These are phyloP conservation scores for Uromys caudimaculatus DNA, from an alignment of 2,797 vertebrate genomes.

Conservation along the genomic window DNA sequence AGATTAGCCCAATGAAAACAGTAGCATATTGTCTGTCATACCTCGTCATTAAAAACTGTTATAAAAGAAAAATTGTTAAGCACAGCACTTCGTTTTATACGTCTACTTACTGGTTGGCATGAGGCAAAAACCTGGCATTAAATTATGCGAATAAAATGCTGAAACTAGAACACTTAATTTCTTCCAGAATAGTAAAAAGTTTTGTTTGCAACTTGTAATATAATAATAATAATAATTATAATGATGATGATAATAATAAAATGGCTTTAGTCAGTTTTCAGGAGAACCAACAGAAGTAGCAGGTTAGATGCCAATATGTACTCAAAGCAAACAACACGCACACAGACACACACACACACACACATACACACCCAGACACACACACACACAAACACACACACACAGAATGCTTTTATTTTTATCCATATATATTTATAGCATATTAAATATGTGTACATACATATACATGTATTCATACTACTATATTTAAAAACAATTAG, in stretches of 20 bases:
- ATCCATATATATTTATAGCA: too few relatives aligned
- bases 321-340: background rate
- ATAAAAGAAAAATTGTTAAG: background rate
- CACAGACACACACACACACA: too few relatives aligned
- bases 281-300: background rate
- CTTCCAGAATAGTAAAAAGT: background rate
- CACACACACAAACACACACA: too few relatives aligned
- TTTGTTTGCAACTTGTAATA: background rate
- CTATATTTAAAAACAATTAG: background rate
- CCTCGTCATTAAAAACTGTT: background rate
- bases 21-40: background rate
- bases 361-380: too few relatives aligned
- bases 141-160: background rate
- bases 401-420: background rate
- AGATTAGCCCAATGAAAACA: background rate
- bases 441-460: too few relatives aligned
- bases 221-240: background rate
- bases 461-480: background rate
- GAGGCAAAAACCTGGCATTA: background rate
- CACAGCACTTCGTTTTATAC: background rate
- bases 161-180: conserved; percentile 26
- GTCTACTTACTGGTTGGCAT: background rate
- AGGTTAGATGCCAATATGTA: background rate
- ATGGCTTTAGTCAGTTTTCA: background rate
- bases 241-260: background rate